A percentile compares a stretch with the other conserved stretches of the same genome.
Conservation (phyloP, 2,888 invertebrate genomes). For the Polyommatus icarus region DNA sequence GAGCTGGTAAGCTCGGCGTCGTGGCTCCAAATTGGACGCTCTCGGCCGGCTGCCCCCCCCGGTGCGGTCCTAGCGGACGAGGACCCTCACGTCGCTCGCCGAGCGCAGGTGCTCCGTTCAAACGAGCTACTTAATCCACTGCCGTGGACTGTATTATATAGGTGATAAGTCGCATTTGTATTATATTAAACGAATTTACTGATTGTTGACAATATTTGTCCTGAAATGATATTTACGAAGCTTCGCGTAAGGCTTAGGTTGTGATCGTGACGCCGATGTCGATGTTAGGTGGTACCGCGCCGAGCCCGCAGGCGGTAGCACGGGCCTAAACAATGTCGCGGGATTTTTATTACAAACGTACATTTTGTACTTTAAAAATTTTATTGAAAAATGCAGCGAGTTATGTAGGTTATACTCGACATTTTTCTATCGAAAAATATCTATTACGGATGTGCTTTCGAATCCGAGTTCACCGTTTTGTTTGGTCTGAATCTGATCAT, state of each 20-base stretch:
- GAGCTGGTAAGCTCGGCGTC: background rate
- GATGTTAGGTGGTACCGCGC: background rate
- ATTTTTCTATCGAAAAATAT: background rate
- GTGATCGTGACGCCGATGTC: slow-evolving; percentile 2
- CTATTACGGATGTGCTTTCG: background rate
- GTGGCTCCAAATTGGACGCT: background rate
- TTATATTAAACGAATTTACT: slow-evolving; percentile 26
- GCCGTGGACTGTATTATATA: slow-evolving; percentile 22
- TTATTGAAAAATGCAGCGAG: background rate
- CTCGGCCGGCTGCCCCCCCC: background rate
- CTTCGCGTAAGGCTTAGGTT: slow-evolving; percentile 18
- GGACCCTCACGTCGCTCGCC: background rate
- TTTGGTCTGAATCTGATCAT: background rate
- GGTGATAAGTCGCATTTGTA: slow-evolving; percentile 26
- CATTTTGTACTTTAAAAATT: background rate
- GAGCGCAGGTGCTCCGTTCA: background rate
- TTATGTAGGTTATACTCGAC: background rate
- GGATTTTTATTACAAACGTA: background rate
- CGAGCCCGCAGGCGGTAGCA: background rate
- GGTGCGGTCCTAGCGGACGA: background rate
- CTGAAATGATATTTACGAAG: slow-evolving; percentile 10
- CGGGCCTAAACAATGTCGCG: background rate
- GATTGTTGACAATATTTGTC: slow-evolving; percentile 27
- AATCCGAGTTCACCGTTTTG: background rate
- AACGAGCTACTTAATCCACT: slow-evolving; percentile 18